Evolutionary conservation across 2,888 invertebrate genomes (phyloP).

Genomic region (Eupithecia abbreviata): DNA sequence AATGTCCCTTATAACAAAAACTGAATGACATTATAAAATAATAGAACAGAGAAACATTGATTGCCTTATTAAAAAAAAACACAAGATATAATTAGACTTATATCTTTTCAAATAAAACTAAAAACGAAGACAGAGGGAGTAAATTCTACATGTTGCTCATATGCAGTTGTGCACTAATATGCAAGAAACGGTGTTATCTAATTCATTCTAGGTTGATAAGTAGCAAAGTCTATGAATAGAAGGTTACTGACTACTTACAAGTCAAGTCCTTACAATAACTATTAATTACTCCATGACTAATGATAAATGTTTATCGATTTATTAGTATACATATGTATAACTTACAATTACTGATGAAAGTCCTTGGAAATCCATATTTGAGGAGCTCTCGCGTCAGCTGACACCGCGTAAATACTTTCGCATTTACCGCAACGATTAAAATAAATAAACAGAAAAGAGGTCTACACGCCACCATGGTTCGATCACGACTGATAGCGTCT

Average conservation of each 20-base stretch:
- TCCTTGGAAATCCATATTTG: conserved; percentile 85
- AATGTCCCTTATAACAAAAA: background rate
- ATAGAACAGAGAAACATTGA: no score
- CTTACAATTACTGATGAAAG: conserved; percentile 89
- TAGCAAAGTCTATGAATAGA: background rate
- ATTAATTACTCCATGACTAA: background rate
- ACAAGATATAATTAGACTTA: no score
- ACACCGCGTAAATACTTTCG: conserved; percentile 87
- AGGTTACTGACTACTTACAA: background rate
- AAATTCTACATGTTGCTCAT: no score
- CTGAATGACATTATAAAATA: background rate
- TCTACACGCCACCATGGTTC: conserved; percentile 61
- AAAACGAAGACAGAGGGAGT: no score
- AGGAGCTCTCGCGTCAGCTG: conserved; percentile 87
- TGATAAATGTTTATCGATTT: background rate
- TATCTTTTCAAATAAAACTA: no score
- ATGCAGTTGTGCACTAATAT: no score
- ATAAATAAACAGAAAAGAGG: conserved; percentile 59
- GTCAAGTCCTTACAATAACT: background rate
- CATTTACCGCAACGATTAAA: conserved; percentile 57
- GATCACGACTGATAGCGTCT: conserved; percentile 57
- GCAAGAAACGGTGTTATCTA: background rate
- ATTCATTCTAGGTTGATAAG: background rate
- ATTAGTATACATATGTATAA: conserved; percentile 46
- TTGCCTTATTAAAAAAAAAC: no score